These are phyloP conservation scores for Ceratosolen fusciceps DNA, from an alignment of 1,140 invertebrate species.

Conservation along the genomic window DNA sequence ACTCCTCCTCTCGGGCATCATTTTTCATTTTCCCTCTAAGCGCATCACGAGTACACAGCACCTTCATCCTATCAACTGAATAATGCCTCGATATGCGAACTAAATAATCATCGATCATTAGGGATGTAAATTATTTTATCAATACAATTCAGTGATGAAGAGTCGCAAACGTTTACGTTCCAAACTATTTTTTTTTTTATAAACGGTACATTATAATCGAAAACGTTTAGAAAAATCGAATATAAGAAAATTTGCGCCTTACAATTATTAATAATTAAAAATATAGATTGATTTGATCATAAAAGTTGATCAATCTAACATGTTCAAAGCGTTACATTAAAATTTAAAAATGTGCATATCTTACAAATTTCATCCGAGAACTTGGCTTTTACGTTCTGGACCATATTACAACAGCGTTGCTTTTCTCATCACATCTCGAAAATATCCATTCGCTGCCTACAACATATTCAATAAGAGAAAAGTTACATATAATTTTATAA, in stretches of 20 bases:
- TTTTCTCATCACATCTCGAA: background rate
- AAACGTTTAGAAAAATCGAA: no score
- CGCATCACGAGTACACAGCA: background rate
- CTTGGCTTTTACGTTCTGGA: background rate
- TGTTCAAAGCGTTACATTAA: no score
- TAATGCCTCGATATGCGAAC: background rate
- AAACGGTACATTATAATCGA: no score
- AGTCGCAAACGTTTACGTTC: no score
- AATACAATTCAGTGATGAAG: no score
- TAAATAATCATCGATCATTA: background rate
- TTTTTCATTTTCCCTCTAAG: conserved; percentile 16
- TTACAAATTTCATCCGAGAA: conserved; percentile 39
- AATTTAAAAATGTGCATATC: no score
- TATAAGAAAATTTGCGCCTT: no score
- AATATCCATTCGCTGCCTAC: background rate
- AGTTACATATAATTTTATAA: background rate
- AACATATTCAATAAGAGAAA: background rate
- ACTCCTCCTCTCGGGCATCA: background rate
- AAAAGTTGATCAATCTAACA: no score
- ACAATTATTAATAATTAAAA: no score
- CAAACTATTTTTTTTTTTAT: no score
- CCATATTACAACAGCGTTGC: conserved; percentile 9
- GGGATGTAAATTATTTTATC: background rate
- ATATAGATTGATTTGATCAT: no score
- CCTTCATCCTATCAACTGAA: background rate